phyloP scores from a whole-genome alignment of 2,797 vertebrate species.

The Urocyon cinereoargenteus region DNA sequence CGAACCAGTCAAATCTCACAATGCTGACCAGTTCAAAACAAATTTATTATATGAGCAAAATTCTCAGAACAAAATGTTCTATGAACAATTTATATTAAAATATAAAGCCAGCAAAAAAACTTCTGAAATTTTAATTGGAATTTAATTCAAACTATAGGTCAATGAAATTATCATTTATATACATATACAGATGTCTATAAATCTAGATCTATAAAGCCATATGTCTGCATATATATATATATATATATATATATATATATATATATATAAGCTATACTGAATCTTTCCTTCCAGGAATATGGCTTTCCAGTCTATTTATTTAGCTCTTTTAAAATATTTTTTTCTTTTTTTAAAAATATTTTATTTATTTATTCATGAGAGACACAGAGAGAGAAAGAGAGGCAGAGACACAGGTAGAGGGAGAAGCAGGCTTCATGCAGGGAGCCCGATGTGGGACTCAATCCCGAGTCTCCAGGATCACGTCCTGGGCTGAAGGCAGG shows the following conservation, averaged over 20 bases:
- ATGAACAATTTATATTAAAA: neutral
- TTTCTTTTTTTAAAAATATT: neutral
- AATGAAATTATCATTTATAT: neutral
- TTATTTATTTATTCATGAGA: too few species aligned
- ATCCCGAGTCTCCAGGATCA: too few species aligned
- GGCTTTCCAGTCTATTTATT: neutral
- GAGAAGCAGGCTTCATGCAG: too few species aligned
- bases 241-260: neutral
- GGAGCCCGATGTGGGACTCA: too few species aligned
- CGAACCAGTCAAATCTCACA: neutral
- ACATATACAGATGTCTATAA: neutral
- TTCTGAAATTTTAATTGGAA: neutral
- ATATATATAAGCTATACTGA: neutral
- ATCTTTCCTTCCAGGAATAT: neutral
- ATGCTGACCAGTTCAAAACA: neutral
- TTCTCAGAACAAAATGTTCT: neutral
- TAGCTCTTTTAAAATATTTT: neutral
- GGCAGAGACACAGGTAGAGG: too few species aligned
- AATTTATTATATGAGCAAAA: neutral
- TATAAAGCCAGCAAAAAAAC: neutral
- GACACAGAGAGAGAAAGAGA: too few species aligned
- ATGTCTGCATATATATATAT: neutral
- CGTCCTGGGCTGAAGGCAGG: too few species aligned
- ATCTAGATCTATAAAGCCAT: neutral
- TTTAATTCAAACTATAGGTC: neutral